A percentile compares a stretch with the other conserved stretches of the same genome.
Conservation (phyloP, 92 coral and sea anemone genomes). For the Scolanthus callimorphus region DNA sequence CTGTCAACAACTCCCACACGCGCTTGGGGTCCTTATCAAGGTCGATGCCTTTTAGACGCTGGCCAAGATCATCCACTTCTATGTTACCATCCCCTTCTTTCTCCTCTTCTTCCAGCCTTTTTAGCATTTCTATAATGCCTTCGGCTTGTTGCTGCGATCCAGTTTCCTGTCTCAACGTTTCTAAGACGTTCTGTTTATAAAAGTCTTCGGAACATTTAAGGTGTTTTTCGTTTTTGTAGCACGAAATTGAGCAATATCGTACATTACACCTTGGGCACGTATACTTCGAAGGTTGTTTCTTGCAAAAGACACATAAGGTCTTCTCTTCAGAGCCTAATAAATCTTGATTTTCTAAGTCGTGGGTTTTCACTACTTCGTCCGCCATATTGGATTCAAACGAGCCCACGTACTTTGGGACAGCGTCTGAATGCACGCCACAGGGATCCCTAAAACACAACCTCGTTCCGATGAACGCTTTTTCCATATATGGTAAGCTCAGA, state of each 20-base stretch:
- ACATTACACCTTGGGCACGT: constrained; percentile 89
- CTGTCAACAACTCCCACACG: constrained; percentile 82
- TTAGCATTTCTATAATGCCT: constrained; percentile 73
- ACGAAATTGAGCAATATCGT: constrained; percentile 78
- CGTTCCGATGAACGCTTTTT: too few species aligned
- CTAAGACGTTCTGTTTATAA: constrained; percentile 71
- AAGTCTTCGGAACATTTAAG: constrained; percentile 79
- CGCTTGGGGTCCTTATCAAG: constrained; percentile 52
- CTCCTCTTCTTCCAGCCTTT: constrained; percentile 57
- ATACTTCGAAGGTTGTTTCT: constrained; percentile 64
- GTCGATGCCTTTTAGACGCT: constrained; percentile 61
- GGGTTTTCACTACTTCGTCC: too few species aligned
- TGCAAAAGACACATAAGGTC: constrained; percentile 80
- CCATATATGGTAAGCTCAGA: too few species aligned
- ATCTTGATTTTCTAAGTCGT: too few species aligned
- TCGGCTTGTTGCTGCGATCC: constrained; percentile 48
- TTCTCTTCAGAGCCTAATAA: too few species aligned
- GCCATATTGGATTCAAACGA: too few species aligned
- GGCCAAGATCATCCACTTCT: constrained; percentile 52
- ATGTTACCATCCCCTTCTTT: constrained; percentile 22
- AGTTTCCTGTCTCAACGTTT: constrained; percentile 39
- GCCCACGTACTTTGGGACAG: too few species aligned
- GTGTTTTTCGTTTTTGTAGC: constrained; percentile 84
- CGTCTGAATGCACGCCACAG: too few species aligned
- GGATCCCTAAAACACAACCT: too few species aligned